Base-by-base conservation (phyloP, 1,140 invertebrate species). In the Penaeus vannamei region DNA sequence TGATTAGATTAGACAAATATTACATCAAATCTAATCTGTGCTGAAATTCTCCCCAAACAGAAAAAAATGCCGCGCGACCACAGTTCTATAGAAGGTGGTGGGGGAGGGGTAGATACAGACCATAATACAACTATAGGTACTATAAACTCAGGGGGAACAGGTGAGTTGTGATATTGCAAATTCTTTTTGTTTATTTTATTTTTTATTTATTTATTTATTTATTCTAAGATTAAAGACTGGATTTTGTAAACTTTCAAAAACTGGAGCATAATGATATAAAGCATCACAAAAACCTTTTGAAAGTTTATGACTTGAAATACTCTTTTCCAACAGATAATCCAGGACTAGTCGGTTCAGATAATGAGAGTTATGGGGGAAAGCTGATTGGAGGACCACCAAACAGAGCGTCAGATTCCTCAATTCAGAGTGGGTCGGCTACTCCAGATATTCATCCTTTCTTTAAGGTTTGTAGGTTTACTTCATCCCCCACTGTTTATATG, bases 371-470 rank as follows among this genome's bases (percentile, higher is more conserved):
- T 91, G 94, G 93, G 12, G 94, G 94, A 85, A 94, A 94, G 86
- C 95, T 94, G 93, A 94, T 94, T 92, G 79, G 88, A n/a, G 53
- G 89, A 32, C 61, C 89, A 76, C 87, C 85, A 29, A 91, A 90
- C 62, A 85, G 93, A 94, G 83, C 93, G 14, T 90, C 90, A 23
- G 91, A 84, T 77, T 90, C 89, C 14, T 92, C 86, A 19, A 69
- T 90, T 32, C 91, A 91, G 76, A 90, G 91, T 66, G 85, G 85
- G 53, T 89, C 91, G 22, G 84, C 89, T 69, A 88, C 95, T 90
- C 95, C 95, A 53, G 95, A 96, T 91, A 94, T 96, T 61, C 96
- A 96, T 93, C 96, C 97, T 1, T 99, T 98, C 93, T 96, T 97
- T 88, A 98, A 98, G 93, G 95, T 95, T 92, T 32, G 61, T 90